Evolutionary conservation across 2,797 vertebrate genomes (phyloP).

Genomic region (Cyprinodon diabolis): DNA sequence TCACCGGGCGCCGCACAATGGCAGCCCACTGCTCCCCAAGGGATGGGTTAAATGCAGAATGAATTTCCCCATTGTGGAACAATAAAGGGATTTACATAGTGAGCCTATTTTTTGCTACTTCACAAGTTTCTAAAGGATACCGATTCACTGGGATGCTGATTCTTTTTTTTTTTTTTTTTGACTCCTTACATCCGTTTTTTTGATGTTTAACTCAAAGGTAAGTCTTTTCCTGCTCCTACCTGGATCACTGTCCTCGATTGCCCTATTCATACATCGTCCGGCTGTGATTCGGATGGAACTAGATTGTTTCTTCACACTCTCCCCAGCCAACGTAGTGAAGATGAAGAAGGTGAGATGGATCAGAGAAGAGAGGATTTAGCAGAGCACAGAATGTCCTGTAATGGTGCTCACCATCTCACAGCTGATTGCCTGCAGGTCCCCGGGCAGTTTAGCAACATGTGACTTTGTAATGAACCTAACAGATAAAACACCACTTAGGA

Average conservation of each 20-base stretch:
- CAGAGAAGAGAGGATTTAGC: constrained; percentile 28
- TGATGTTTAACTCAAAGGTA: constrained; percentile 3
- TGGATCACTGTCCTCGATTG: neutral
- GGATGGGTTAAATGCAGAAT: too few species aligned
- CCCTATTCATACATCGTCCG: neutral
- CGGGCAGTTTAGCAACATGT: constrained; percentile 37
- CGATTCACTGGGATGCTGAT: neutral
- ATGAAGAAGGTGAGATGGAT: constrained; percentile 27
- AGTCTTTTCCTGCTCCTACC: neutral
- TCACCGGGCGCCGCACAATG: too few species aligned
- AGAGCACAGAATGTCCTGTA: constrained; percentile 56
- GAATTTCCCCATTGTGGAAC: too few species aligned
- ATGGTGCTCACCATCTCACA: constrained; percentile 59
- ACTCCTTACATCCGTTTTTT: neutral
- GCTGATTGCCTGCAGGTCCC: constrained; percentile 49
- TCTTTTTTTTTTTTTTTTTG: neutral
- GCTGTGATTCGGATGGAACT: constrained; percentile 10
- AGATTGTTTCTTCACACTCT: constrained; percentile 30
- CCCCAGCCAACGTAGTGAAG: constrained; percentile 18
- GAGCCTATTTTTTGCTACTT: too few species aligned
- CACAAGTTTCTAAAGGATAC: too few species aligned
- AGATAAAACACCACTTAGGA: constrained; percentile 32
- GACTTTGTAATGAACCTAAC: constrained; percentile 34
- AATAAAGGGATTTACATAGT: too few species aligned
- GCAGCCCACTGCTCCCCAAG: too few species aligned